These are phyloP conservation scores for Aspiorhynchus laticeps DNA, from an alignment of 2,113 vertebrate genomes.

Conservation along the genomic window DNA sequence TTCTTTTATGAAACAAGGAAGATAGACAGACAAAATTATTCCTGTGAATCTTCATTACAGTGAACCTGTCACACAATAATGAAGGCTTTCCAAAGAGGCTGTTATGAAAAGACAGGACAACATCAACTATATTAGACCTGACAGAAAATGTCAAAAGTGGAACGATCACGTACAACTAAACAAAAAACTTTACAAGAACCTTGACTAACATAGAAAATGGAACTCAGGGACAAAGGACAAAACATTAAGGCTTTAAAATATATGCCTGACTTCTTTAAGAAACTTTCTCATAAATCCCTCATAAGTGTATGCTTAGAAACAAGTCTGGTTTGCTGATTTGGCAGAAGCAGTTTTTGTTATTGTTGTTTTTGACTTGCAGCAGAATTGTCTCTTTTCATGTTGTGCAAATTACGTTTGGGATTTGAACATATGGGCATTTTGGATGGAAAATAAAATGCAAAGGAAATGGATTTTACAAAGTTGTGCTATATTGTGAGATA, in stretches of 20 bases:
- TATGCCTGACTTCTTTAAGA: not conserved
- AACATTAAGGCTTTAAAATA: not conserved
- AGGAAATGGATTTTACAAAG: not conserved
- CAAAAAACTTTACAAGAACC: not conserved
- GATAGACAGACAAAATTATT: not conserved
- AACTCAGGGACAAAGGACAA: not conserved
- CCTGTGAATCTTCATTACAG: not conserved
- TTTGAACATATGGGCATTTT: slow-evolving; percentile 45
- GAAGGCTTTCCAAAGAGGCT: not conserved
- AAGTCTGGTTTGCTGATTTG: slow-evolving; percentile 22
- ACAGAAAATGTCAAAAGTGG: not conserved
- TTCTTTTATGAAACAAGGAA: not conserved
- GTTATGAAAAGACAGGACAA: not conserved
- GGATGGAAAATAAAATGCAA: slow-evolving; percentile 2
- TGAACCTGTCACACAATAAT: not conserved
- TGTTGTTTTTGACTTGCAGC: slow-evolving; percentile 28
- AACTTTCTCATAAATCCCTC: not conserved
- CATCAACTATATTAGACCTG: not conserved
- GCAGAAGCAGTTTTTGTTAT: not conserved
- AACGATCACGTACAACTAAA: not conserved
- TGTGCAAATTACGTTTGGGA: slow-evolving; percentile 43
- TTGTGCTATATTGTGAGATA: not conserved
- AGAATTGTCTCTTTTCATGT: slow-evolving; percentile 47
- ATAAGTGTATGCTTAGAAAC: not conserved
- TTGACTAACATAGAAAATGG: not conserved